Percentiles rank a stretch among this genome's conserved stretches.
Conservation (phyloP, 30 jellyfish, hydroid and myxozoan genomes). For the Hydractinia symbiolongicarpus region DNA sequence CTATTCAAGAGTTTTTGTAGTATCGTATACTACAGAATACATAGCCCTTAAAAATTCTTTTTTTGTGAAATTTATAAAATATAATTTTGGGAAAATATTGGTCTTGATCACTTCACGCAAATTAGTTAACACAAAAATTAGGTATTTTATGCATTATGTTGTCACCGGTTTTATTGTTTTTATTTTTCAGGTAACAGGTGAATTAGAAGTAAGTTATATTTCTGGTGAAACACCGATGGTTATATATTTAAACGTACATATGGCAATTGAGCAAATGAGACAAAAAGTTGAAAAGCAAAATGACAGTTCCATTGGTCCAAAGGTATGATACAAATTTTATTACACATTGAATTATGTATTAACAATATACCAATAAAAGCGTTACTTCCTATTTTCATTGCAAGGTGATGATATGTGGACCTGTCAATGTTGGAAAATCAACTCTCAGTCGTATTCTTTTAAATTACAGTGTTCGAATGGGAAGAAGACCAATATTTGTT, state of each 20-base stretch:
- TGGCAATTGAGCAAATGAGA: constrained; percentile 78
- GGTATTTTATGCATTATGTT: no score
- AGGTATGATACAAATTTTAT: constrained; percentile 23
- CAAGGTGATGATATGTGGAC: constrained; percentile 93
- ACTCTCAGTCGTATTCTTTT: constrained; percentile 74
- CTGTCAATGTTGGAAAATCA: constrained; percentile 89
- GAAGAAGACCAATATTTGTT: constrained; percentile 75
- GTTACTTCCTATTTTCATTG: no score
- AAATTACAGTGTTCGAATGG: constrained; percentile 88
- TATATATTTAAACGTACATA: constrained; percentile 65
- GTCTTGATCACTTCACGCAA: no score
- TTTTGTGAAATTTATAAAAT: no score
- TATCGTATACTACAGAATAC: no score
- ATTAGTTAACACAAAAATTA: no score
- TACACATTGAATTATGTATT: no score
- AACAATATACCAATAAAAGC: no score
- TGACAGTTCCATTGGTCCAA: constrained; percentile 60
- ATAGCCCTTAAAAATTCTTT: no score
- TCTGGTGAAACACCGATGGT: constrained; percentile 93
- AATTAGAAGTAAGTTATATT: constrained; percentile 67
- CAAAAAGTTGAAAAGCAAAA: constrained; percentile 67
- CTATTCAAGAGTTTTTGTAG: no score
- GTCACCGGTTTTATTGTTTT: no score
- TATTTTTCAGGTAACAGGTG: constrained; percentile 59
- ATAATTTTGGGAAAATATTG: no score